Conservation (phyloP, 2,888 invertebrate species). For the Drosophila dives region DNA sequence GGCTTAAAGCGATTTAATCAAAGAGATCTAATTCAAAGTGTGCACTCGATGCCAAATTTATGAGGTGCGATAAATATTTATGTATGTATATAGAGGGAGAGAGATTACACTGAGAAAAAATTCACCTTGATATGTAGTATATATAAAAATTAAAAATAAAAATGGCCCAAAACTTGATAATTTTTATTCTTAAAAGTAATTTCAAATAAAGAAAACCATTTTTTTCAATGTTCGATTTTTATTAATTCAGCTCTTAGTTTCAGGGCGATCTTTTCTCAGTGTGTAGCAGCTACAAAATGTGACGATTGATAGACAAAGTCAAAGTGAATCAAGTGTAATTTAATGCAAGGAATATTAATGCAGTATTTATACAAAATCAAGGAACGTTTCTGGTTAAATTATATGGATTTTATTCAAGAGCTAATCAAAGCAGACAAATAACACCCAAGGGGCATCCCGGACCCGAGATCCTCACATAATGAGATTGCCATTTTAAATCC, state of each 20-base stretch:
- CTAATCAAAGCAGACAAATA: conserved; percentile 10
- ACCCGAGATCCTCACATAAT: conserved; percentile 28
- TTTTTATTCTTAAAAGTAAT: no score
- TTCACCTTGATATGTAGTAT: background rate
- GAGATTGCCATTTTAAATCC: conserved; percentile 43
- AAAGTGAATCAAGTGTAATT: background rate
- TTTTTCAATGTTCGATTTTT: no score
- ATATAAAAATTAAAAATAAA: background rate
- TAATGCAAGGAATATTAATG: background rate
- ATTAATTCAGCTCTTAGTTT: background rate
- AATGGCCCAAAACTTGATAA: background rate
- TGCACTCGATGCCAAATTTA: conserved; percentile 37
- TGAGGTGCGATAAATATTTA: conserved; percentile 28
- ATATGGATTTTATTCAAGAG: conserved; percentile 1
- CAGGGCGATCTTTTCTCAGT: background rate
- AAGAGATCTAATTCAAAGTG: conserved; percentile 27
- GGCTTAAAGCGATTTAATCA: conserved; percentile 8
- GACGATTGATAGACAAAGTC: background rate
- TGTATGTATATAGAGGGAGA: background rate
- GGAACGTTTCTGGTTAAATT: background rate
- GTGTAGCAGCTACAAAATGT: conserved; percentile 12
- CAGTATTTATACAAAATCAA: background rate
- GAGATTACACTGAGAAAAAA: background rate
- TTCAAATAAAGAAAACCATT: no score
- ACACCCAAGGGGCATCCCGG: background rate